phyloP scores from a whole-genome alignment of 2,888 invertebrate species.

The Synanthedon andrenaeformis region DNA sequence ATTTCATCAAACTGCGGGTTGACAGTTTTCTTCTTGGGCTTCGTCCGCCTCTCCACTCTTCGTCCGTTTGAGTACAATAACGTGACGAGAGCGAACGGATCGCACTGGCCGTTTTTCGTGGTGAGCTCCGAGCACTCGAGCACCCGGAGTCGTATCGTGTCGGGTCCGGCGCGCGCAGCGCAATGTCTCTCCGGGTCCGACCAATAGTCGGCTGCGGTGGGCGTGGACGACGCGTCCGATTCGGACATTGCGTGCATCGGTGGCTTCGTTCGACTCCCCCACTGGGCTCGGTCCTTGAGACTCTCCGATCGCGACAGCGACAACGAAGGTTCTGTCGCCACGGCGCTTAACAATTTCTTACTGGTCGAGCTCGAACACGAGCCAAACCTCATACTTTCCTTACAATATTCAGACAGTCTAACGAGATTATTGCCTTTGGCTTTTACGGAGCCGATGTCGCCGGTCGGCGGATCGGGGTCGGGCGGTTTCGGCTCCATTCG shows the following conservation, averaged over 20 bases:
- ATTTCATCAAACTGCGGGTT: conserved; percentile 91
- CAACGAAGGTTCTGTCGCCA: conserved; percentile 49
- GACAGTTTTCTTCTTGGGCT: conserved; percentile 90
- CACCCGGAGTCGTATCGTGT: conserved; percentile 73
- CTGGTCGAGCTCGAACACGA: conserved; percentile 62
- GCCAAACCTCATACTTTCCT: conserved; percentile 60
- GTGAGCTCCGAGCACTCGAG: conserved; percentile 90
- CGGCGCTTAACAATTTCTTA: conserved; percentile 52
- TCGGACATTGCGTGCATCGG: conserved; percentile 59
- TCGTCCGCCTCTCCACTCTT: conserved; percentile 83
- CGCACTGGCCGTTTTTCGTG: conserved; percentile 90
- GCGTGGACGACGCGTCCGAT: conserved; percentile 46
- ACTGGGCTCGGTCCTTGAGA: conserved; percentile 55
- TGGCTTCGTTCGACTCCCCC: conserved; percentile 47
- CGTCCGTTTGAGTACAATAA: conserved; percentile 85
- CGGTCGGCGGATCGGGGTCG: conserved; percentile 45
- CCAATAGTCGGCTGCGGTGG: conserved; percentile 65
- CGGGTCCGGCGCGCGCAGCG: conserved; percentile 54
- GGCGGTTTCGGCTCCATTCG: conserved; percentile 66
- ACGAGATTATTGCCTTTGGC: conserved; percentile 54
- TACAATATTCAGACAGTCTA: conserved; percentile 58
- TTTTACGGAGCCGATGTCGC: conserved; percentile 38
- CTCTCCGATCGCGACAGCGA: conserved; percentile 62
- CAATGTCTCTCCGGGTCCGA: conserved; percentile 64
- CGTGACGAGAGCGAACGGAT: conserved; percentile 88